Conservation (phyloP, 2,113 vertebrate genomes). For the Bos indicus region DNA sequence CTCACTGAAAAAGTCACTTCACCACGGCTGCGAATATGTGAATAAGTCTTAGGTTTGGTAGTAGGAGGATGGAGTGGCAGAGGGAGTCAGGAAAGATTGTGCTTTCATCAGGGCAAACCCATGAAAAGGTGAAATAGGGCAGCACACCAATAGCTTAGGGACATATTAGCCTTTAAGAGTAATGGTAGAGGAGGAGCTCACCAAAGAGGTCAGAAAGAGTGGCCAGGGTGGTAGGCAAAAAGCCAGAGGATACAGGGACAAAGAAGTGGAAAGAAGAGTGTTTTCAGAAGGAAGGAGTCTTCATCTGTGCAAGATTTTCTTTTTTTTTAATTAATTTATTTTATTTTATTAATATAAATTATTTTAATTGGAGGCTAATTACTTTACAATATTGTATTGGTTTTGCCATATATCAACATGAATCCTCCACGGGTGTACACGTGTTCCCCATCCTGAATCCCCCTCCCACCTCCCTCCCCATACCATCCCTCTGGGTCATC, state of each 20-base stretch:
- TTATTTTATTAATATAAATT: no score
- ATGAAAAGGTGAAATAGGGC: neutral
- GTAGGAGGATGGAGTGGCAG: neutral
- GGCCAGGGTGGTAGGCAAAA: neutral
- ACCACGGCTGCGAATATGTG: neutral
- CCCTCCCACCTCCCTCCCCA: no score
- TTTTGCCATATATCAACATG: no score
- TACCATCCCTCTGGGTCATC: no score
- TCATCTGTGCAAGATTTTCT: neutral
- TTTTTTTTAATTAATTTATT: no score
- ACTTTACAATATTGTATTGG: no score
- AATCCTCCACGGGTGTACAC: no score
- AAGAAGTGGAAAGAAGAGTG: neutral
- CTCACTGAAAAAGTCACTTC: neutral
- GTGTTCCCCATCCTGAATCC: no score
- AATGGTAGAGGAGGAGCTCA: neutral
- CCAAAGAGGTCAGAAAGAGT: neutral
- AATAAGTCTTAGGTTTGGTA: neutral
- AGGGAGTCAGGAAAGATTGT: neutral
- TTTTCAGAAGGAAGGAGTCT: neutral
- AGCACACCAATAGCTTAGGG: neutral
- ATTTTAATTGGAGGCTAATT: no score
- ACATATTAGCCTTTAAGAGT: neutral
- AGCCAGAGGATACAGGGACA: neutral
- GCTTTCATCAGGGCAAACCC: neutral